These are phyloP conservation scores for Nycteola revayana DNA, from an alignment of 2,888 invertebrate genomes.

Conservation along the genomic window DNA sequence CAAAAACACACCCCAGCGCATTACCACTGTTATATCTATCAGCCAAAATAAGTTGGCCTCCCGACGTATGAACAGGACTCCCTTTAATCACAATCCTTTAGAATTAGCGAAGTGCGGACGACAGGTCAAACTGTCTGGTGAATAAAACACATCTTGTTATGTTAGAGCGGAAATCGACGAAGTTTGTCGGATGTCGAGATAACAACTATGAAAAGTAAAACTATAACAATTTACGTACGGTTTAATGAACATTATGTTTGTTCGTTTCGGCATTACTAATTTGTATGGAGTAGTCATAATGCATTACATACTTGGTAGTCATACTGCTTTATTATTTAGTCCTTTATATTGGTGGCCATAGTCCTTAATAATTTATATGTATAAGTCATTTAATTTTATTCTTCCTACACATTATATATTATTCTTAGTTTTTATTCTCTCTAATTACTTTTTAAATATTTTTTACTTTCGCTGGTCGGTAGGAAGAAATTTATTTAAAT, in stretches of 20 bases:
- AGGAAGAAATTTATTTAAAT: too few species aligned
- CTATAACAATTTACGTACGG: slow-evolving; percentile 47
- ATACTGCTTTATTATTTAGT: too few species aligned
- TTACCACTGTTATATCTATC: slow-evolving; percentile 62
- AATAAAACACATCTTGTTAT: slow-evolving; percentile 70
- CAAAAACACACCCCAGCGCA: slow-evolving; percentile 79
- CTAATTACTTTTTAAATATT: too few species aligned
- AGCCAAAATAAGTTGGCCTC: slow-evolving; percentile 52
- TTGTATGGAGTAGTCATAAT: too few species aligned
- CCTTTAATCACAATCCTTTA: slow-evolving; percentile 10
- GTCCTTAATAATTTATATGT: too few species aligned
- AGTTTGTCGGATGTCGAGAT: slow-evolving; percentile 65
- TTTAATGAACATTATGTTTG: slow-evolving; percentile 30
- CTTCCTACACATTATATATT: too few species aligned
- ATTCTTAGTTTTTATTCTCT: too few species aligned
- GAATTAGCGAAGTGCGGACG: slow-evolving; percentile 11
- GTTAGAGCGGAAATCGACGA: slow-evolving; percentile 66
- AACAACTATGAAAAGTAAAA: slow-evolving; percentile 68
- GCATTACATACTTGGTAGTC: too few species aligned
- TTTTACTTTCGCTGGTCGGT: too few species aligned
- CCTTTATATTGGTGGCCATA: too few species aligned
- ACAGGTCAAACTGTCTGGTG: slow-evolving; percentile 44
- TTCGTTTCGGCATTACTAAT: slow-evolving; percentile 6
- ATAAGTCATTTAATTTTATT: too few species aligned
- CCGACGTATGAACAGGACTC: slow-evolving; percentile 22